Base-by-base conservation (phyloP, 2,888 invertebrate genomes). In the Acronicta aceris region DNA sequence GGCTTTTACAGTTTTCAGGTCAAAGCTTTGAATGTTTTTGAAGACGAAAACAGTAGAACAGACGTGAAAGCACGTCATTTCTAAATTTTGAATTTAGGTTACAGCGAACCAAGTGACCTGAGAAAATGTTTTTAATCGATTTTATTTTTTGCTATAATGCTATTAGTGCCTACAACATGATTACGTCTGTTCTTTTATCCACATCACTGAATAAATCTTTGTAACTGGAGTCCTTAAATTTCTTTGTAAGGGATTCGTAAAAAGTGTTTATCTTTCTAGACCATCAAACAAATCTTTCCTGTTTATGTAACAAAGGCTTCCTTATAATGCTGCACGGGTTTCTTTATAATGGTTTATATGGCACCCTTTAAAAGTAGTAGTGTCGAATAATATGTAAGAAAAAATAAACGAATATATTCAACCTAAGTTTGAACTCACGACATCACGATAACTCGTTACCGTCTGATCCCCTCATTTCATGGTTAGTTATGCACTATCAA, bases 11-110 rank as follows among this genome's bases (percentile, higher is more conserved):
- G 80, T 81, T 82, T 81, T 30, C 71, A 53, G 75, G 57, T 84
- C 84, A 84, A 78, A 83, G 82, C 76, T 73, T 82, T 82, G 67
- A 76, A 74, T 82, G 78, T 83, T 78, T 80, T 81, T 69, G 68
- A 76, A 65, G 71, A 53, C 17, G 21, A 59, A 63, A 62, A 48
- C n/a, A 48, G 47, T 48, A 21, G 10, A 12, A n/a, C 30, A 16
- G 33, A 5, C 15, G 7, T 7, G 13, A 17, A 25, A 17, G 4
- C 46, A 9, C 10, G 45, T 17, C 43, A 43, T 45, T 43, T 43
- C 15, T 25, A 21, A 13, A 17, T 25, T n/a, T 25, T 6, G 2
- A 13, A 45, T 10, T 33, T 36, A 9, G n/a, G 25, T 15, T 40
- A 41, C n/a, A 42, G 2, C 38, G 46, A 47, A 17, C 50, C 10